Percentiles rank a stretch among this genome's conserved stretches.
Evolutionary conservation across 2,113 vertebrate species (phyloP).

Genomic region (Pyrgilauda ruficollis): DNA sequence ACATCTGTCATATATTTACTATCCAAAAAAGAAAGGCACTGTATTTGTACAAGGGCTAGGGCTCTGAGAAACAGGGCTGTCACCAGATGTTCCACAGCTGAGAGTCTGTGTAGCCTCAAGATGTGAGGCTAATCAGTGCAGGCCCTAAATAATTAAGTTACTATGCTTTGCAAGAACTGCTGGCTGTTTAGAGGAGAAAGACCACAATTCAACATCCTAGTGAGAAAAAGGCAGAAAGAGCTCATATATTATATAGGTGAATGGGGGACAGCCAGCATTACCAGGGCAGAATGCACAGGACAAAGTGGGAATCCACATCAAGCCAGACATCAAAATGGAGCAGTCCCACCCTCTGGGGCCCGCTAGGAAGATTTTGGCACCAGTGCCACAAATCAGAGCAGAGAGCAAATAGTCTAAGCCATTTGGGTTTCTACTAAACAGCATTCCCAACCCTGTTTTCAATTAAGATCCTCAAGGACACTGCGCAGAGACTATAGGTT

Average conservation of each 20-base stretch:
- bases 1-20: conserved; percentile 16
- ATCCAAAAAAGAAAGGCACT: neutral
- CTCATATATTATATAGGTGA: neutral
- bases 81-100: neutral
- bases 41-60: neutral
- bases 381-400: neutral
- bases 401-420: neutral
- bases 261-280: neutral
- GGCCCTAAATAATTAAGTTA: conserved; percentile 30
- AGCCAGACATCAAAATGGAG: neutral
- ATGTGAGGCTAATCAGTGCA: neutral
- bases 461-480: neutral
- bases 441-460: neutral
- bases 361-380: neutral
- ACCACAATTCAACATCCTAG: neutral
- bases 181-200: neutral
- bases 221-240: neutral
- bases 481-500: neutral
- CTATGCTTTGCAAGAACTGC: neutral
- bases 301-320: neutral
- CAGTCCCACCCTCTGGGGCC: neutral
- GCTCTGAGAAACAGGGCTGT: neutral
- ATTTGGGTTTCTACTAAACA: neutral
- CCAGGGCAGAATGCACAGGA: neutral
- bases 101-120: conserved; percentile 4